Percentiles rank a stretch among this genome's conserved stretches.
These are phyloP conservation scores for Pteronotus mesoamericanus DNA, from an alignment of 2,797 vertebrate genomes.

Conservation along the genomic window DNA sequence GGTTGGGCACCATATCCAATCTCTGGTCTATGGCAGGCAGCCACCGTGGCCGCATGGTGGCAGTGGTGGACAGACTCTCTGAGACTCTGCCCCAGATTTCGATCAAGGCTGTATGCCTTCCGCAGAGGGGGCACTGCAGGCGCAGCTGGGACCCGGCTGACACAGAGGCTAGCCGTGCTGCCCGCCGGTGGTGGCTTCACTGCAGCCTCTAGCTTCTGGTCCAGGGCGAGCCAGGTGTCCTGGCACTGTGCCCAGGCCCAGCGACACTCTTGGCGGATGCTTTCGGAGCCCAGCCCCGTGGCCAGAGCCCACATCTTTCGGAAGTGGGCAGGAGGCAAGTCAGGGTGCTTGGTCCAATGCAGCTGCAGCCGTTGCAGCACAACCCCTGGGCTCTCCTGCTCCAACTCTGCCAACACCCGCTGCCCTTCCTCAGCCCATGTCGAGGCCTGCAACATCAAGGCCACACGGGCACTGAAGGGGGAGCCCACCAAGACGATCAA, in stretches of 20 bases:
- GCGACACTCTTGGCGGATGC: conserved; percentile 91
- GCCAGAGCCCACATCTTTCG: conserved; percentile 92
- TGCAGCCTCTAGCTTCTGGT: conserved; percentile 89
- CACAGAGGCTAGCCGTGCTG: conserved; percentile 44
- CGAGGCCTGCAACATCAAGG: conserved; percentile 81
- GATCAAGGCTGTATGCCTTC: conserved; percentile 93
- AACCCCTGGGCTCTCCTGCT: conserved; percentile 84
- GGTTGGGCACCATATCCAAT: conserved; percentile 89
- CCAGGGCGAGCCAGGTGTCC: conserved; percentile 90
- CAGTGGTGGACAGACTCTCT: conserved; percentile 83
- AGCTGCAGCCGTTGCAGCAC: conserved; percentile 87
- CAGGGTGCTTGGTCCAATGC: conserved; percentile 86
- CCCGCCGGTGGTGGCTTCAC: conserved; percentile 72
- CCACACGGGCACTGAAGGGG: background rate
- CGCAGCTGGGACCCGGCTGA: background rate
- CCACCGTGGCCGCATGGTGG: conserved; percentile 85
- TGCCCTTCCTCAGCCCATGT: conserved; percentile 92
- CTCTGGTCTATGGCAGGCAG: conserved; percentile 81
- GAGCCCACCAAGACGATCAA: background rate
- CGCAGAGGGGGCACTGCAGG: conserved; percentile 76
- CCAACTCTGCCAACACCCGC: conserved; percentile 88
- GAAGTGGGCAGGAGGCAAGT: conserved; percentile 85
- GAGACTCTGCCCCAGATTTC: conserved; percentile 80
- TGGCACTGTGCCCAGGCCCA: conserved; percentile 92
- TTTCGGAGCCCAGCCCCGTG: conserved; percentile 86